These are phyloP conservation scores for Napeogenes sylphis DNA, from an alignment of 2,888 invertebrate species.

Conservation along the genomic window DNA sequence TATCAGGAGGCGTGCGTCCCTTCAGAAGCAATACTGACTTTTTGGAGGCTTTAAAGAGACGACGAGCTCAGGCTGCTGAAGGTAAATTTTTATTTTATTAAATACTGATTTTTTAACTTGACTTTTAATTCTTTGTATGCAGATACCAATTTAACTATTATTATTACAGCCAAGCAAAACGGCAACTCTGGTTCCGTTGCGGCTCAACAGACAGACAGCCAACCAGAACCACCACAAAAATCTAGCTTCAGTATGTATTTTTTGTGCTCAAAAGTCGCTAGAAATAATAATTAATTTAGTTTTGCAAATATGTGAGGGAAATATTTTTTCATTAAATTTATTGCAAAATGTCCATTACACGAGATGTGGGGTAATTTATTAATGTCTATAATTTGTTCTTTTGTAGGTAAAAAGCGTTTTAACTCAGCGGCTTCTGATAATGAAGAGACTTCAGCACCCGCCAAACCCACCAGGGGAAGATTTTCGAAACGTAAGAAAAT, in stretches of 20 bases:
- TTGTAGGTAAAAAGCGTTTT: slow-evolving; percentile 56
- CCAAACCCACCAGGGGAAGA: slow-evolving; percentile 59
- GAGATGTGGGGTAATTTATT: background rate
- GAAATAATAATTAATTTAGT: too few species aligned
- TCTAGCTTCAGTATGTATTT: slow-evolving; percentile 58
- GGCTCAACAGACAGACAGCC: slow-evolving; percentile 37
- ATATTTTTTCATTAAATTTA: too few species aligned
- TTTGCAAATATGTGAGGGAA: too few species aligned
- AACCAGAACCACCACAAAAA: slow-evolving; percentile 56
- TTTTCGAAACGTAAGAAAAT: slow-evolving; percentile 65
- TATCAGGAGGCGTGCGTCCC: slow-evolving; percentile 82
- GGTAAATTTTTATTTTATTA: slow-evolving; percentile 50
- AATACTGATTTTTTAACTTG: background rate
- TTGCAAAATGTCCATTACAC: too few species aligned
- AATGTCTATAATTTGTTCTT: slow-evolving; percentile 9
- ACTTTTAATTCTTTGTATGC: background rate
- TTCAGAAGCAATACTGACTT: slow-evolving; percentile 89
- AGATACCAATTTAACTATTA: too few species aligned
- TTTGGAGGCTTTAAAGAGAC: slow-evolving; percentile 83
- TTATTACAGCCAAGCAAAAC: slow-evolving; percentile 58
- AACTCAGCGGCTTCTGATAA: slow-evolving; percentile 55
- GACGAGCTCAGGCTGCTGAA: slow-evolving; percentile 82
- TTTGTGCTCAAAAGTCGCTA: background rate
- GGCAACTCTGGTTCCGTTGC: slow-evolving; percentile 41
- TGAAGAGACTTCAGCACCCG: slow-evolving; percentile 52